Base-by-base conservation (phyloP, 2,888 invertebrate species). In the Branchipolynoe longqiensis region DNA sequence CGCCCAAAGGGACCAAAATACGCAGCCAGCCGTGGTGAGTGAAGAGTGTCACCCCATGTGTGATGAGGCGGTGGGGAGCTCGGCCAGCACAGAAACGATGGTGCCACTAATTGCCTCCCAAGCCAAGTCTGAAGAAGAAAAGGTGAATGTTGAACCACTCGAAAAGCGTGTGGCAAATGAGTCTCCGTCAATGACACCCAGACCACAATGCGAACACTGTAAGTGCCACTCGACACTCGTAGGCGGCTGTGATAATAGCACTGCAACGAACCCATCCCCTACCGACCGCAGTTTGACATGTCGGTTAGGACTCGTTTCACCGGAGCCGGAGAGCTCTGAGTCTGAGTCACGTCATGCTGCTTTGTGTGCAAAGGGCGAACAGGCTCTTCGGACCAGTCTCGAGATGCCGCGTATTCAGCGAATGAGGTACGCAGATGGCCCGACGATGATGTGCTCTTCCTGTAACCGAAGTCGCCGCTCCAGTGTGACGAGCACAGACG, bases 371-470 rank as follows among this genome's bases (percentile, higher is more conserved):
- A 82, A 58, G 33, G 48, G 25, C 12, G 82, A 82, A 1, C 28
- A n/a, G 33, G 84, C 84, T 6, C 64, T 54, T 0, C 59, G 54
- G 18, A 33, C 31, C 31, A 41, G 41, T 18, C 62, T 84, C 33
- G 73, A 41, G 36, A 31, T 84, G 1, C 87, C 89, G 6, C 83
- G 87, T 62, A 85, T 88, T 14, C 88, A 89, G 81, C 59, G 87
- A 22, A 74, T 89, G 36, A 82, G 86, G 12, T 88, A 88, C 56
- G 25, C 87, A 0, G 89, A 90, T 36, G 88, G 87, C 56, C 59
- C 85, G 1, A 86, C 85, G 73, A 86, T 87, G 31, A 88, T 85
- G 85, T 88, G 89, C 83, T 90, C 89, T 25, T 22, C 58, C 8
- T 78, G 78, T 28, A 78, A 83, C 40, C 62, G 59, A 31, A 90